These are phyloP conservation scores for Oreocharis arfaki DNA, from an alignment of 2,113 vertebrate species.

Conservation along the genomic window DNA sequence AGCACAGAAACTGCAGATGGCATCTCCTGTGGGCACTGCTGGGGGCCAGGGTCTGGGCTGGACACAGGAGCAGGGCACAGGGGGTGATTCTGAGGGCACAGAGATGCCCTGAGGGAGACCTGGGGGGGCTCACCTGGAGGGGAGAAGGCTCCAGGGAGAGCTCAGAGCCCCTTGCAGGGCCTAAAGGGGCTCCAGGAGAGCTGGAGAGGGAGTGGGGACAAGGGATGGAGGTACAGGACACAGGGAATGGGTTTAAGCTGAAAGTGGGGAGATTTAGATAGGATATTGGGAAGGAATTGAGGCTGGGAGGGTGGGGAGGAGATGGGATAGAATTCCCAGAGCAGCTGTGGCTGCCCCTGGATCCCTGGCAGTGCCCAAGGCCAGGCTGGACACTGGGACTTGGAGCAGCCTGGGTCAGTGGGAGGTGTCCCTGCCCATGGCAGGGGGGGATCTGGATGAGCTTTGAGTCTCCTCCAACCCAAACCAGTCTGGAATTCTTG, in stretches of 20 bases:
- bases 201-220: background rate
- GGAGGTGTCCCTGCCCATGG: background rate
- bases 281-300: background rate
- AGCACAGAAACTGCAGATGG: background rate
- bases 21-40: background rate
- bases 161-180: background rate
- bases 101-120: background rate
- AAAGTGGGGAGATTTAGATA: rapidly evolving
- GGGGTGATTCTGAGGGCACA: background rate
- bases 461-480: background rate
- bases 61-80: no score
- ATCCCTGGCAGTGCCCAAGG: background rate
- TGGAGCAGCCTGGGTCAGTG: background rate
- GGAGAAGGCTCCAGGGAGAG: background rate
- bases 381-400: background rate
- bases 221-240: background rate
- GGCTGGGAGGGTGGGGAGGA: no score
- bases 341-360: background rate
- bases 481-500: background rate
- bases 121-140: background rate
- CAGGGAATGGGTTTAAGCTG: background rate
- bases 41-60: background rate
- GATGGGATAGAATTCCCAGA: background rate
- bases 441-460: no score
- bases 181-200: background rate